phyloP scores from a whole-genome alignment of 2,113 vertebrate species.

The Lophochroa leadbeateri region DNA sequence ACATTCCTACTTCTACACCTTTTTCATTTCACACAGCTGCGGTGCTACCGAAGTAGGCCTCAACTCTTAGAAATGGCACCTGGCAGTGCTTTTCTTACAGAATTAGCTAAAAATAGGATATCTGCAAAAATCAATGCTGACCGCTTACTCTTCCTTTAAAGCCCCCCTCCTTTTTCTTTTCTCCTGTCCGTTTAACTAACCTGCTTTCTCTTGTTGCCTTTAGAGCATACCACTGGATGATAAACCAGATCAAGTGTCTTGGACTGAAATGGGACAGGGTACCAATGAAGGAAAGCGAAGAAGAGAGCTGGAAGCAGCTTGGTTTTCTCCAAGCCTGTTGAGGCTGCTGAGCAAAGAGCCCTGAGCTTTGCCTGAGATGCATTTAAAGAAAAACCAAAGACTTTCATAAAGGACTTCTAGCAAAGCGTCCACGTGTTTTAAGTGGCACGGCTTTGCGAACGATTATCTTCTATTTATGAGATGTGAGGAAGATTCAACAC shows the following conservation, averaged over 20 bases:
- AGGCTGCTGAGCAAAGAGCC: slow-evolving; percentile 60
- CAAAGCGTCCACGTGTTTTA: background rate
- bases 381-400: slow-evolving; percentile 71
- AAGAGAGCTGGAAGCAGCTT: slow-evolving; percentile 52
- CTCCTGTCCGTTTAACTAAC: background rate
- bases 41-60: no score
- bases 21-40: no score
- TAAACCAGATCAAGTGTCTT: slow-evolving; percentile 61
- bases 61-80: background rate
- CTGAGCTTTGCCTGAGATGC: slow-evolving; percentile 55
- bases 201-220: background rate
- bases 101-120: background rate
- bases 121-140: background rate
- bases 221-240: slow-evolving; percentile 48
- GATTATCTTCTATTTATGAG: slow-evolving; percentile 68
- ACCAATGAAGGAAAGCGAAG: slow-evolving; percentile 67
- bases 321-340: slow-evolving; percentile 43
- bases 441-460: slow-evolving; percentile 33
- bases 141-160: background rate
- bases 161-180: fast-evolving
- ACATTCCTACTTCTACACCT: no score
- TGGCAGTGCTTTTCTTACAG: background rate
- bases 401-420: slow-evolving; percentile 47
- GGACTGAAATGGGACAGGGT: slow-evolving; percentile 70
- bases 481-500: slow-evolving; percentile 47